A percentile compares a stretch with the other conserved stretches of the same genome.
phyloP scores from a whole-genome alignment of 2,113 vertebrate genomes.

The Gopherus flavomarginatus region DNA sequence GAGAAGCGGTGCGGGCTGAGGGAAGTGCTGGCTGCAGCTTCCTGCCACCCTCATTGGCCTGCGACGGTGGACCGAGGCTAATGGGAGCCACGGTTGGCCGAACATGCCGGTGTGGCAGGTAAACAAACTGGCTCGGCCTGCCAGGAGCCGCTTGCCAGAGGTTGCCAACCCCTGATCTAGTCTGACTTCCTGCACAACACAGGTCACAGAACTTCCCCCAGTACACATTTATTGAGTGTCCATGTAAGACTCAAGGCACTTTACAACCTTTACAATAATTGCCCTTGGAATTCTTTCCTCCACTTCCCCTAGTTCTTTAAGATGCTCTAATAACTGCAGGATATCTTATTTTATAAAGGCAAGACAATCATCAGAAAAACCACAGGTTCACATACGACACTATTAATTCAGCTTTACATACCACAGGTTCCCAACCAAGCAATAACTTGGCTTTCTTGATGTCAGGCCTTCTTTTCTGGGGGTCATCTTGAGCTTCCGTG shows the following conservation, averaged over 20 bases:
- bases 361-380: background rate
- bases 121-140: no score
- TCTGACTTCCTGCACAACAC: background rate
- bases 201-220: background rate
- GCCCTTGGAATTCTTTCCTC: background rate
- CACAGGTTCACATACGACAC: background rate
- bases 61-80: no score
- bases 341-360: accelerated
- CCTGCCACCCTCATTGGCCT: no score
- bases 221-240: background rate
- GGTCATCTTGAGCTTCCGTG: constrained; percentile 97
- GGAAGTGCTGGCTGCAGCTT: no score
- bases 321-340: background rate
- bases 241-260: accelerated
- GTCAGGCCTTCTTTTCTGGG: constrained; percentile 95
- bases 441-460: constrained; percentile 95
- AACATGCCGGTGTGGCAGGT: no score
- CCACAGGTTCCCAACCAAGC: constrained; percentile 98
- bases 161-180: background rate
- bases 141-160: no score
- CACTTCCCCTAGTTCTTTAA: background rate
- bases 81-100: no score
- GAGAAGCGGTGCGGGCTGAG: no score
- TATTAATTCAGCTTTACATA: constrained; percentile 69
- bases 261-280: background rate